These are phyloP conservation scores for Euphonia xanthogaster DNA, from an alignment of 2,797 vertebrate species.

Conservation along the genomic window DNA sequence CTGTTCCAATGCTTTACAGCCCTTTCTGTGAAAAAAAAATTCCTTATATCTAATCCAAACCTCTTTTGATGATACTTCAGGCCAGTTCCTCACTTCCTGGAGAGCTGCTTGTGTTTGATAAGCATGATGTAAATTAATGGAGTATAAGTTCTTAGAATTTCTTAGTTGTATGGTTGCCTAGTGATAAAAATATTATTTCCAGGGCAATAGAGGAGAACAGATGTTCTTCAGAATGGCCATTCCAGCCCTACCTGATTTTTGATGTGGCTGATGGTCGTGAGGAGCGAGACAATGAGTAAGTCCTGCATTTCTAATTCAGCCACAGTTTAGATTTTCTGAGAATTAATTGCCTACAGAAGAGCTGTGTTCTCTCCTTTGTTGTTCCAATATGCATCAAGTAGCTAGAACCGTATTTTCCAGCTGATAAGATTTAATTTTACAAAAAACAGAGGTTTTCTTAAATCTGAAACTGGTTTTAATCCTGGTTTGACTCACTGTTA, in stretches of 20 bases:
- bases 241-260: slow-evolving; percentile 85
- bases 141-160: background rate
- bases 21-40: background rate
- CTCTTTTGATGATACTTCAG: background rate
- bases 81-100: background rate
- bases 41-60: background rate
- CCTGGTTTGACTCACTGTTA: background rate
- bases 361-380: background rate
- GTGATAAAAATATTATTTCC: slow-evolving; percentile 17
- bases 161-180: background rate
- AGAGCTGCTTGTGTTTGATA: background rate
- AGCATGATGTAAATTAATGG: background rate
- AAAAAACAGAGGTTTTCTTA: background rate
- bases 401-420: background rate
- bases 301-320: background rate
- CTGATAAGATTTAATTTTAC: background rate
- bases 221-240: slow-evolving; percentile 80
- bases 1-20: background rate
- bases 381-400: background rate
- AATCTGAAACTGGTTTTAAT: background rate
- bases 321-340: background rate
- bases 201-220: slow-evolving; percentile 76
- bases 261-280: slow-evolving; percentile 84
- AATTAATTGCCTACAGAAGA: background rate
- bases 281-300: slow-evolving; percentile 81